These are phyloP conservation scores for Zosterops japonicus DNA, from an alignment of 2,113 vertebrate species.

Conservation along the genomic window DNA sequence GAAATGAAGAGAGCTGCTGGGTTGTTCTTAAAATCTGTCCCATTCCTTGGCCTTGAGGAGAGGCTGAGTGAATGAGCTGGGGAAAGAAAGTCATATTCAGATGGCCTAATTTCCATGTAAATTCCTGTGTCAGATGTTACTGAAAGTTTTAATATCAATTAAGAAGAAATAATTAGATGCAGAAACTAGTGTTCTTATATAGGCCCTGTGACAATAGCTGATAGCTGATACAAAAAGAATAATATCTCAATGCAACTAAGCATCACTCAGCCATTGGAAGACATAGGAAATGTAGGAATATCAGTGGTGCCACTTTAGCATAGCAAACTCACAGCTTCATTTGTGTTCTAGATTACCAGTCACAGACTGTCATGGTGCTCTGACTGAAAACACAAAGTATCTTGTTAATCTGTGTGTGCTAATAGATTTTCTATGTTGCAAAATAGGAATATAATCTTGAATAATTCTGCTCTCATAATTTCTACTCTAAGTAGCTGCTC, in stretches of 20 bases:
- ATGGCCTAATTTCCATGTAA: not conserved
- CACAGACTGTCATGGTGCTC: not conserved
- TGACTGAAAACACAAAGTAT: not conserved
- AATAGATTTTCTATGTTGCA: not conserved
- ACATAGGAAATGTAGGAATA: not conserved
- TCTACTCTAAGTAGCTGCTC: not conserved
- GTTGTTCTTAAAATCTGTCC: not conserved
- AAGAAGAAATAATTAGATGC: not conserved
- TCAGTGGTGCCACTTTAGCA: not conserved
- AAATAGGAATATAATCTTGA: not conserved
- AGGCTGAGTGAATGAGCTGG: not conserved
- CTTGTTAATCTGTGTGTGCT: not conserved
- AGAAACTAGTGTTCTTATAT: not conserved
- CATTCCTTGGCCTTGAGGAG: rapidly evolving
- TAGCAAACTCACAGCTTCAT: not conserved
- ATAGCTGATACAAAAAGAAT: not conserved
- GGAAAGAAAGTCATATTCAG: not conserved
- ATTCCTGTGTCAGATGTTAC: not conserved
- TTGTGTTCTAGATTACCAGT: not conserved
- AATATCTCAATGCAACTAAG: not conserved
- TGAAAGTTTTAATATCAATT: not conserved
- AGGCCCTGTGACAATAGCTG: not conserved
- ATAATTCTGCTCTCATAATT: not conserved
- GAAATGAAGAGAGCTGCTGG: not conserved
- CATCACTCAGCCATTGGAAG: not conserved